Evolutionary conservation across 2,888 invertebrate species (phyloP), one percentile per base, ranked within the genome.

Genomic region (Eupeodes luniger): DNA sequence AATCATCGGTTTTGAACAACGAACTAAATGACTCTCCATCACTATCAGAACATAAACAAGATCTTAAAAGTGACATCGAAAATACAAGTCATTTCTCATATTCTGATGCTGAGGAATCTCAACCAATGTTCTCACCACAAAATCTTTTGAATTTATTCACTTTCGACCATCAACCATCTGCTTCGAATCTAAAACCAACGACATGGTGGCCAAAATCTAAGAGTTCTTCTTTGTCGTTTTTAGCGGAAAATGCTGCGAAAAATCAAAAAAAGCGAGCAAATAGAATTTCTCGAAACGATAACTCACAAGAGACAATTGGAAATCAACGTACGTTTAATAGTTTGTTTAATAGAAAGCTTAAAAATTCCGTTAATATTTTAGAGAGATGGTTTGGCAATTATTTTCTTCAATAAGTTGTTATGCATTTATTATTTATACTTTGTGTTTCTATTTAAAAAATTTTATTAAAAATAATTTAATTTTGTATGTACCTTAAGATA

Each of bases 301-400:
- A 72, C 4, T 77, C 59, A 12, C 27, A 87, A 27, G 86, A 87
- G 12, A n/a, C 16, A 1, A 19, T 36, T 57, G 44, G 6, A 55
- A 11, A 14, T 1, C 70, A 64, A 19, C 70, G 53, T 5, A n/a
- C 16, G 47, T 80, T 79, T 11, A 27, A 83, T 47, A 66, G 4
- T 16, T 6, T 70, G 5, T 11, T 84, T 0, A 83, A 81, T 53
- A 57, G 44, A 34, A 84, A 62, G 57, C 34, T 88, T 0, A 77
- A 84, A 49, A 55, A 84, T 14, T 88, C 87, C 2, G 64, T 88
- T 3, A 64, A 19, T 16, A 44, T 88, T 4, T 36, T 88, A 7
- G 74, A 75, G 51, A 72, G 57, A 77, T 62, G 84, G 14, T 88
- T 88, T 44, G 77, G 80, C 4, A 84, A 88, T 74, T 84, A 88